Evolutionary conservation across 2,113 vertebrate species (phyloP).

Genomic region (Poeciliopsis occidentalis): DNA sequence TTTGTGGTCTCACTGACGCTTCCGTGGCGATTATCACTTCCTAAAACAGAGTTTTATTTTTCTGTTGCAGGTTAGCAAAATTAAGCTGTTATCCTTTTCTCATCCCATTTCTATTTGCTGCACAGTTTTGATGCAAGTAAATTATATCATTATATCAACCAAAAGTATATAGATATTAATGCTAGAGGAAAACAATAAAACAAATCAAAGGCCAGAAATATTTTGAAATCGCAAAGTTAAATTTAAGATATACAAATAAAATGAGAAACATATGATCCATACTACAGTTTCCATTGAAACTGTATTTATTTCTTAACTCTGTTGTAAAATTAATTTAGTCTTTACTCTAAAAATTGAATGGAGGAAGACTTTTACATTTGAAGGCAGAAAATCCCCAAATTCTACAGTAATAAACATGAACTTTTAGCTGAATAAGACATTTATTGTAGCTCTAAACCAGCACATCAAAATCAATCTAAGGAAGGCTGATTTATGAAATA

Average conservation of each 20-base stretch:
- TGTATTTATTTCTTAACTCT: neutral
- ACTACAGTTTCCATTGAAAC: neutral
- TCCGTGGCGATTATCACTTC: neutral
- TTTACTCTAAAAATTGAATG: neutral
- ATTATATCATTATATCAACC: neutral
- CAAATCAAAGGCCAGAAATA: no score
- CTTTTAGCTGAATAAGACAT: neutral
- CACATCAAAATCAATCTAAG: no score
- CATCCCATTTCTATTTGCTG: no score
- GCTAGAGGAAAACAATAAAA: no score
- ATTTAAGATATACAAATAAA: no score
- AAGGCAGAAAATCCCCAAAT: neutral
- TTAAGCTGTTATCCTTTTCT: no score
- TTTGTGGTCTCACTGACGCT: neutral
- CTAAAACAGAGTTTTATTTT: neutral
- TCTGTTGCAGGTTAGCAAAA: no score
- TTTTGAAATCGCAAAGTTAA: no score
- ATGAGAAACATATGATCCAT: no score
- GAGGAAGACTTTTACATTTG: neutral
- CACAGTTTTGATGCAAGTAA: no score
- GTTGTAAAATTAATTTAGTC: neutral
- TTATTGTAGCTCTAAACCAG: neutral
- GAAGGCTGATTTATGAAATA: no score
- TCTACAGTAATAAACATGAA: neutral
- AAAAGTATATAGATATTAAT: neutral